Base-by-base conservation (phyloP, 2,797 vertebrate genomes). In the Mustela erminea region DNA sequence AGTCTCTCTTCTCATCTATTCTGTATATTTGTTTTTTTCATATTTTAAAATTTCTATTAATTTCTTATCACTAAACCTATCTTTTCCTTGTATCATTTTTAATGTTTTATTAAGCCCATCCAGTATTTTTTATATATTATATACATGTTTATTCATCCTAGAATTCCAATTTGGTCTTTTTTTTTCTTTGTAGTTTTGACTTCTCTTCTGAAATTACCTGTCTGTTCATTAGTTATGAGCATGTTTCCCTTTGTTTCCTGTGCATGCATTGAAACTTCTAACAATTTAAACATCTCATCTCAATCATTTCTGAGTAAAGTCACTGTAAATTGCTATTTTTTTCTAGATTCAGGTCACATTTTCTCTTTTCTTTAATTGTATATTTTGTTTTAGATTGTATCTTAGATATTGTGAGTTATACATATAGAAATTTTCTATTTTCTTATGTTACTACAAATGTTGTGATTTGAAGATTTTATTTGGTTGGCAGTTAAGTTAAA, bases 401-500 rank as follows among this genome's bases (percentile, higher is more conserved):
- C 12, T 25, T 85, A 62, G 49, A 46, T 9, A 75, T 80, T 56
- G 4, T 38, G 25, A 84, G 70, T 83, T 88, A 52, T 41, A 58
- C 3, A 41, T 58, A 35, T 11, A 80, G 11, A 58, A 4, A 94
- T 85, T 62, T 46, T 74, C 27, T 72, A 27, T 82, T 93, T 46
- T 91, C 46, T 62, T 60, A 68, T 21, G 32, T 25, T 89, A 91
- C 75, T 64, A 21, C 43, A 89, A 93, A 86, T 92, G 81, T 41
- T 82, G 4, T 88, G 27, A n/a, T 60, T 87, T 74, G 14, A 91
- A 82, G 81, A 70, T 84, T 84, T 91, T 52, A 78, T n/a, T 85
- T 84, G 25, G 2, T 66, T 87, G 13, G 32, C 25, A 82, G 12
- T 83, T 78, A 49, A 87, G 54, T 94, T 87, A 74, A 41, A 90